phyloP scores from a whole-genome alignment of 1,140 invertebrate genomes.

The Uloborus diversus region DNA sequence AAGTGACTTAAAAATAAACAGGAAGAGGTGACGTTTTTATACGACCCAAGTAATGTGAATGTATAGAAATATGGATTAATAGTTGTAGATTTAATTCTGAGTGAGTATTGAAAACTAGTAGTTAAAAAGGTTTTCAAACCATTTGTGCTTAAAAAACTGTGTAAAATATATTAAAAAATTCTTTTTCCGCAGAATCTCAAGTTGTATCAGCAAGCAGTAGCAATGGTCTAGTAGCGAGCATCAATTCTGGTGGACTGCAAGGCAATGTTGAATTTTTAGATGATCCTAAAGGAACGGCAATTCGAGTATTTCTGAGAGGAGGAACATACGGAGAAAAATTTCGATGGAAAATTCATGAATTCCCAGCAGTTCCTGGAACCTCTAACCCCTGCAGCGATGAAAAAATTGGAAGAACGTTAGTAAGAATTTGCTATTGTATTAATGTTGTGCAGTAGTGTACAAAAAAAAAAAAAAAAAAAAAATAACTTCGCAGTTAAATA shows the following conservation, averaged over 20 bases:
- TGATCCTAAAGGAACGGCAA: slow-evolving; percentile 39
- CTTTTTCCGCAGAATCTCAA: slow-evolving; percentile 33
- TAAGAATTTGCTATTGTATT: background rate
- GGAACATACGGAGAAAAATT: slow-evolving; percentile 56
- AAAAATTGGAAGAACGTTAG: slow-evolving; percentile 53
- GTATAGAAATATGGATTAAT: no score
- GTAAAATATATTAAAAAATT: no score
- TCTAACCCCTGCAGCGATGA: slow-evolving; percentile 52
- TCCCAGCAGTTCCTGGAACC: slow-evolving; percentile 42
- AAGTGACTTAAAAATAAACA: no score
- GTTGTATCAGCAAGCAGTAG: slow-evolving; percentile 19
- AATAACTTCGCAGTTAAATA: no score
- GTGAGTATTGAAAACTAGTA: no score
- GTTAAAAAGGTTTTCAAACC: no score
- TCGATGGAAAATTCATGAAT: slow-evolving; percentile 59
- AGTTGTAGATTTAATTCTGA: no score
- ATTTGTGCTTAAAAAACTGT: no score
- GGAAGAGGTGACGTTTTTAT: no score
- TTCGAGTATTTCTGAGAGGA: slow-evolving; percentile 45
- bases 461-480: no score
- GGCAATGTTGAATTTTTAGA: slow-evolving; percentile 52
- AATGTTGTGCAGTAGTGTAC: background rate
- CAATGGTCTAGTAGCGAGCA: slow-evolving; percentile 41
- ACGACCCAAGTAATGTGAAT: no score
- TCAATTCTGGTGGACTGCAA: slow-evolving; percentile 48